Evolutionary conservation across 1,140 invertebrate genomes (phyloP).

Genomic region (Achroia grisella): DNA sequence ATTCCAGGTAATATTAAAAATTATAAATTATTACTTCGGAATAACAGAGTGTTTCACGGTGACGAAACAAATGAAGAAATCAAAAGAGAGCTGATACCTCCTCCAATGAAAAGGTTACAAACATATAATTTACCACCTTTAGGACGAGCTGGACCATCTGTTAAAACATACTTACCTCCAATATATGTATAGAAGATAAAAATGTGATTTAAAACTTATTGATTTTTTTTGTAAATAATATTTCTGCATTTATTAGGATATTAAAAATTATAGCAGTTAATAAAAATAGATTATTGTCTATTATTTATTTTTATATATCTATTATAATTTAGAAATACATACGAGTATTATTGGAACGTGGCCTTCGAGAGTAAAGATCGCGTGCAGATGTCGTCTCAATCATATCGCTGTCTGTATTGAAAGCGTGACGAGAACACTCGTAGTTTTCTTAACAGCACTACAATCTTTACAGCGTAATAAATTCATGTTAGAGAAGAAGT

Average conservation of each 20-base stretch:
- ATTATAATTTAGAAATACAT: neutral
- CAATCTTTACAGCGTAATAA: neutral
- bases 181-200: conserved; percentile 39
- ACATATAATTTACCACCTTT: conserved; percentile 43
- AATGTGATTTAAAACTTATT: conserved; percentile 41
- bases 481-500: neutral
- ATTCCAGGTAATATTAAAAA: conserved; percentile 54
- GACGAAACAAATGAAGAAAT: conserved; percentile 22
- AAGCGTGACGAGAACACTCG: conserved; percentile 45
- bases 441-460: neutral
- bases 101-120: conserved; percentile 34
- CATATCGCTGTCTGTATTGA: conserved; percentile 43
- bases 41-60: conserved; percentile 24
- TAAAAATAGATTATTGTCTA: neutral
- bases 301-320: neutral
- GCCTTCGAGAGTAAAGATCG: conserved; percentile 20
- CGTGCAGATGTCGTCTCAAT: conserved; percentile 16
- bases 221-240: conserved; percentile 36
- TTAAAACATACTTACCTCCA: conserved; percentile 58
- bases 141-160: conserved; percentile 55
- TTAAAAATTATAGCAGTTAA: no score
- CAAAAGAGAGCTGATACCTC: conserved; percentile 27
- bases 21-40: conserved; percentile 59
- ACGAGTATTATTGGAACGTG: conserved; percentile 7
- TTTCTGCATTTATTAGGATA: conserved; percentile 51